phyloP scores from a whole-genome alignment of 37 sponge, comb jelly and placozoan genomes.

The Axinella damicornis region DNA sequence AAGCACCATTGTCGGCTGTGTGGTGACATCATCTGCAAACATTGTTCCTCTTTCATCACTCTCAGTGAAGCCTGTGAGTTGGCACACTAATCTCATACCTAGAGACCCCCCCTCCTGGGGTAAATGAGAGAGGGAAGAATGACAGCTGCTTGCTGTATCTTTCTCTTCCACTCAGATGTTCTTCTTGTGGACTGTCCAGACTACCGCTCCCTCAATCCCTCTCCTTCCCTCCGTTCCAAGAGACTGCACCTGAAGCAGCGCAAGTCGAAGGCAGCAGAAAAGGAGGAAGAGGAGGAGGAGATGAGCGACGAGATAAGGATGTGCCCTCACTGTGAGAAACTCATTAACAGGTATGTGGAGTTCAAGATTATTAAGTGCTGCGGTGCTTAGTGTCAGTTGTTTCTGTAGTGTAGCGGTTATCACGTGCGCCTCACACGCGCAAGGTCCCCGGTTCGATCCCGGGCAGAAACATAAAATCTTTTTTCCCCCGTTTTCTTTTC shows the following conservation, averaged over 20 bases:
- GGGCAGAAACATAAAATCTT: not conserved
- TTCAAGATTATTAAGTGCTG: not conserved
- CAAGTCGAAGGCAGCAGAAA: not conserved
- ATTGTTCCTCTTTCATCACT: constrained; percentile 77
- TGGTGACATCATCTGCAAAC: constrained; percentile 88
- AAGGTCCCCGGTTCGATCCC: too few species aligned
- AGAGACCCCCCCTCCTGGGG: too few species aligned
- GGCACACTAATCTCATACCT: too few species aligned
- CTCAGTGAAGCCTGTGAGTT: constrained; percentile 66
- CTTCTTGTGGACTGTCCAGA: constrained; percentile 40
- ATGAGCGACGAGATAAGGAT: constrained; percentile 43
- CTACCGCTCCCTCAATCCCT: constrained; percentile 20
- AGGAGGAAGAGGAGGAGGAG: constrained; percentile 51
- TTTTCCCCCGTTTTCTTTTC: not conserved
- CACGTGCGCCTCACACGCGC: too few species aligned
- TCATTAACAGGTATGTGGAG: constrained; percentile 45
- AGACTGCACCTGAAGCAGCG: not conserved
- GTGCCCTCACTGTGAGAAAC: constrained; percentile 57
- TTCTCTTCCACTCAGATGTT: constrained; percentile 30
- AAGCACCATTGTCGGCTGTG: constrained; percentile 87
- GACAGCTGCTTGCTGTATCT: too few species aligned
- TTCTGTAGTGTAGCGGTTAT: not conserved
- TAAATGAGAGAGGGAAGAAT: too few species aligned
- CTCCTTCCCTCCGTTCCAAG: constrained; percentile 9
- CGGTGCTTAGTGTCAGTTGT: not conserved